phyloP scores from a whole-genome alignment of 2,888 invertebrate genomes.

The Hermodice carunculata region DNA sequence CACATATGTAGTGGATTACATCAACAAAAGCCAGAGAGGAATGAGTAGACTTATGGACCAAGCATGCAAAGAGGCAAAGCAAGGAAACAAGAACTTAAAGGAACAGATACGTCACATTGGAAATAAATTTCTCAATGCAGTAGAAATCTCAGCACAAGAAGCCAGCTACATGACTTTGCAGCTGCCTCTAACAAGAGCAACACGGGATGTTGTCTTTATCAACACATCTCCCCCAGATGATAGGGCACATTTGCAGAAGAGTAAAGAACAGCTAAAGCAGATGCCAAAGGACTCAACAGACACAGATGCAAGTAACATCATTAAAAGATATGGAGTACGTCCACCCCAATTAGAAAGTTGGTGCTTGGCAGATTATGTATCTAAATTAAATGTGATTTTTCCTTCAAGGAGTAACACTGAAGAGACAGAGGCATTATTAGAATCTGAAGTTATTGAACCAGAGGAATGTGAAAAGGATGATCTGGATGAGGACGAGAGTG shows the following conservation, averaged over 20 bases:
- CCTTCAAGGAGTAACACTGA: neutral
- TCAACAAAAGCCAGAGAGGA: too few species aligned
- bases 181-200: neutral
- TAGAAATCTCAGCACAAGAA: too few species aligned
- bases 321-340: neutral
- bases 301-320: neutral
- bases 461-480: too few species aligned
- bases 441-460: too few species aligned
- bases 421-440: too few species aligned
- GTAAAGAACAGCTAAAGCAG: neutral
- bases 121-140: too few species aligned
- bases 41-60: too few species aligned
- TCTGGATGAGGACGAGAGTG: too few species aligned
- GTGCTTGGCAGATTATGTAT: conserved; percentile 3
- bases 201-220: neutral
- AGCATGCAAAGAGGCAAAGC: too few species aligned
- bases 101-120: too few species aligned
- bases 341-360: neutral
- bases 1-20: too few species aligned
- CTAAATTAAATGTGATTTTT: neutral
- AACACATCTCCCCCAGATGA: neutral
- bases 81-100: too few species aligned
- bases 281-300: neutral
- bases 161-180: neutral
- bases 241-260: neutral